Percentiles rank a stretch among this genome's conserved stretches.
Evolutionary conservation across 1,140 invertebrate species (phyloP).

Genomic region (Trachymyrmex cornetzi): DNA sequence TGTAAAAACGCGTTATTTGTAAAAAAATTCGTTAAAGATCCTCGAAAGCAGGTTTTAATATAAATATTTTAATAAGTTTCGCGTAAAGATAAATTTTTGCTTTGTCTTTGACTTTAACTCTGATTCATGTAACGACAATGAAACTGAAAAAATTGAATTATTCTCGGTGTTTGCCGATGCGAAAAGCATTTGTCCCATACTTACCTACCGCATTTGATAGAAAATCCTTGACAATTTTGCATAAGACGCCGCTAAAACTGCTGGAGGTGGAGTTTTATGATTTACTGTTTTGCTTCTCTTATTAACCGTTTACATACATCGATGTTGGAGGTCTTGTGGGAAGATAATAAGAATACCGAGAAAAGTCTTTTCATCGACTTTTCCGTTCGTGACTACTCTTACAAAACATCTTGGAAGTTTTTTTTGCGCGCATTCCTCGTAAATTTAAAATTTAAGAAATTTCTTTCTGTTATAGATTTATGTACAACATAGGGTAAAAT

Average conservation of each 20-base stretch:
- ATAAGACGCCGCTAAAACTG: not conserved
- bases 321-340: not conserved
- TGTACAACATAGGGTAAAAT: not conserved
- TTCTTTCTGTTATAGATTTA: not conserved
- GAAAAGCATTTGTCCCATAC: not conserved
- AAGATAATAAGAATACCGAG: not conserved
- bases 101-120: not conserved
- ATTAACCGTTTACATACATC: not conserved
- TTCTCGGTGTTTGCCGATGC: not conserved
- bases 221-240: conserved; percentile 14
- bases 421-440: not conserved
- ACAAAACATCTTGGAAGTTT: not conserved
- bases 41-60: too few relatives aligned
- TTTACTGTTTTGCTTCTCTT: conserved; percentile 8
- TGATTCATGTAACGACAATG: not conserved
- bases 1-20: too few relatives aligned
- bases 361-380: not conserved
- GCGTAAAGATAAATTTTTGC: too few relatives aligned
- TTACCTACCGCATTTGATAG: not conserved
- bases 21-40: too few relatives aligned
- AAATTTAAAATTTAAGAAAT: not conserved
- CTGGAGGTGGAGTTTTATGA: not conserved
- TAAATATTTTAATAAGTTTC: too few relatives aligned
- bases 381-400: not conserved
- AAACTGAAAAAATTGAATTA: not conserved